phyloP scores from a whole-genome alignment of 1,140 invertebrate species.

The Solen grandis region DNA sequence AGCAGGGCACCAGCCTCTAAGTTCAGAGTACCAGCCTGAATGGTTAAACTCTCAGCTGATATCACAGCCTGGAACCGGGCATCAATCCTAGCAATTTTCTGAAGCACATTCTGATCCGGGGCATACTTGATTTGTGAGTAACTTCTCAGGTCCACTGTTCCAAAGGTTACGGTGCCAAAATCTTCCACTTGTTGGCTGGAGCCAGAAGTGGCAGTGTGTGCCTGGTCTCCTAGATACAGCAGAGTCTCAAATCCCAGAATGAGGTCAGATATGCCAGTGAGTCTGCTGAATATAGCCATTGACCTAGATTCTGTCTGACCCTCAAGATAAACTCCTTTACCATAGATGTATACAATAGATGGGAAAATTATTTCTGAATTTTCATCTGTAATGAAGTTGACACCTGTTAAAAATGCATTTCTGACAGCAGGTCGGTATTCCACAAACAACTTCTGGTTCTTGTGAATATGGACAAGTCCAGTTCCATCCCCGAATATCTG shows the following conservation, averaged over 20 bases:
- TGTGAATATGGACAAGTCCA: constrained; percentile 68
- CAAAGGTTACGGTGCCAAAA: constrained; percentile 63
- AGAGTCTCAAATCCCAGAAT: constrained; percentile 64
- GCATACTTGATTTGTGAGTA: constrained; percentile 64
- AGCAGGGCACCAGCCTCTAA: constrained; percentile 69
- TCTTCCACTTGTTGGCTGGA: constrained; percentile 38
- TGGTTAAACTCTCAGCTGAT: constrained; percentile 67
- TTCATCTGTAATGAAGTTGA: constrained; percentile 72
- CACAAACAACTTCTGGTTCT: constrained; percentile 61
- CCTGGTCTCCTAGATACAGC: constrained; percentile 60
- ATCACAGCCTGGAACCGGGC: constrained; percentile 65
- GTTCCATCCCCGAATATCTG: constrained; percentile 65
- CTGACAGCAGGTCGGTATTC: constrained; percentile 66
- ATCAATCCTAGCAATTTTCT: constrained; percentile 64
- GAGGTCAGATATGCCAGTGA: constrained; percentile 66
- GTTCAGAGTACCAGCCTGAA: constrained; percentile 64
- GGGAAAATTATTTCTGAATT: constrained; percentile 68
- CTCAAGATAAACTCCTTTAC: constrained; percentile 57
- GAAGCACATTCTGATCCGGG: constrained; percentile 62
- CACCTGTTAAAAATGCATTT: constrained; percentile 66
- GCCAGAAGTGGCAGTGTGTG: constrained; percentile 65
- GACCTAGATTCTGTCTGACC: constrained; percentile 61
- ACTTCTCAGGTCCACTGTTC: constrained; percentile 67
- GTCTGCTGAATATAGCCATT: constrained; percentile 61
- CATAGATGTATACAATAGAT: constrained; percentile 66